These are phyloP conservation scores for Mycalesis mineus DNA, from an alignment of 2,888 invertebrate species.

Conservation along the genomic window DNA sequence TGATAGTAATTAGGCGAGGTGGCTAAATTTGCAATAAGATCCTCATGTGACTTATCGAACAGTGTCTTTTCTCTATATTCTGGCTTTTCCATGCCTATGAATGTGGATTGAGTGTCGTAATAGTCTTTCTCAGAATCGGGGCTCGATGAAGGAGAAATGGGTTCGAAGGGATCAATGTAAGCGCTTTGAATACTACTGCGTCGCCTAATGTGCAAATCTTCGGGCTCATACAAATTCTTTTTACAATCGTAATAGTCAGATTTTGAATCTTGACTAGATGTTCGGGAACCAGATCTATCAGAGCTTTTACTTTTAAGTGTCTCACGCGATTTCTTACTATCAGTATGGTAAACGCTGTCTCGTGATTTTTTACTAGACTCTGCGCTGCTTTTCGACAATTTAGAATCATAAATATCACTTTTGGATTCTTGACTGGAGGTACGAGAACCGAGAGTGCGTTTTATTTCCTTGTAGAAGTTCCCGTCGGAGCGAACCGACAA, in stretches of 20 bases:
- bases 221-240: slow-evolving; percentile 66
- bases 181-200: slow-evolving; percentile 64
- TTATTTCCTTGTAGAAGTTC: slow-evolving; percentile 84
- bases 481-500: slow-evolving; percentile 85
- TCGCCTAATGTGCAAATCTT: slow-evolving; percentile 51
- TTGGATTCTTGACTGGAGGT: slow-evolving; percentile 85
- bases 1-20: slow-evolving; percentile 73
- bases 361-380: slow-evolving; percentile 82
- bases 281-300: slow-evolving; percentile 79
- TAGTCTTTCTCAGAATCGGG: slow-evolving; percentile 82
- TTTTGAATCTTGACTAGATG: slow-evolving; percentile 85
- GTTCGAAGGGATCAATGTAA: slow-evolving; percentile 67
- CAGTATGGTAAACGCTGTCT: slow-evolving; percentile 81
- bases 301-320: slow-evolving; percentile 81
- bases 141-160: slow-evolving; percentile 80
- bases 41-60: slow-evolving; percentile 79
- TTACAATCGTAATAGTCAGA: slow-evolving; percentile 84
- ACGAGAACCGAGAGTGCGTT: slow-evolving; percentile 80
- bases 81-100: slow-evolving; percentile 65
- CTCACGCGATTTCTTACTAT: slow-evolving; percentile 81
- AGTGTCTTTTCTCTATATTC: slow-evolving; percentile 73
- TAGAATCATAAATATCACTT: slow-evolving; percentile 83
- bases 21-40: slow-evolving; percentile 74
- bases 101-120: slow-evolving; percentile 75
- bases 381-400: slow-evolving; percentile 80